These are phyloP conservation scores for Drosophila suboccidentalis DNA, from an alignment of 2,888 invertebrate species.

Conservation along the genomic window DNA sequence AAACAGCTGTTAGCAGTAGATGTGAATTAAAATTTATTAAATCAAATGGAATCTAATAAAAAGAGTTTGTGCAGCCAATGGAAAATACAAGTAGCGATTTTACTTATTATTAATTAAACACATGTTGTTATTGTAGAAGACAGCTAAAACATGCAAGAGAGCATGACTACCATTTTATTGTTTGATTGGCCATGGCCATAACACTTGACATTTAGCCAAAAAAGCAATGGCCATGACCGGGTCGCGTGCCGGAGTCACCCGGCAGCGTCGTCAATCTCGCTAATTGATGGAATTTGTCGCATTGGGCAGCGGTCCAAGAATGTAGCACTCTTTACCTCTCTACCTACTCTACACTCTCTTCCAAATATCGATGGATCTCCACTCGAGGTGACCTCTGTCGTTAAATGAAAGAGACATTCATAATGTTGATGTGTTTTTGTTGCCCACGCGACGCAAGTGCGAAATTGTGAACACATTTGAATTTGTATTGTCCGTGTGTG, in stretches of 20 bases:
- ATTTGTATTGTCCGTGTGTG: conserved; percentile 62
- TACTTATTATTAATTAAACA: not conserved
- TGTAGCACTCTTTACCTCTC: conserved; percentile 1
- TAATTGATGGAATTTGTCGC: conserved; percentile 55
- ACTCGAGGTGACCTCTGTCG: conserved; percentile 37
- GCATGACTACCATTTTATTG: not conserved
- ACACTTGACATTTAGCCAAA: conserved; percentile 65
- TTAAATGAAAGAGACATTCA: conserved; percentile 51
- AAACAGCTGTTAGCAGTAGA: not conserved
- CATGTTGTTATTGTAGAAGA: not conserved
- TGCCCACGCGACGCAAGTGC: conserved; percentile 68
- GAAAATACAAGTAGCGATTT: not conserved
- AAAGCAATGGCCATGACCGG: conserved; percentile 46
- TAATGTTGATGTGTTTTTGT: conserved; percentile 31
- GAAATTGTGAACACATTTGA: conserved; percentile 73
- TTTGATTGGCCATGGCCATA: conserved; percentile 38
- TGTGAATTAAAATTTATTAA: not conserved
- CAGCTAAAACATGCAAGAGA: not conserved
- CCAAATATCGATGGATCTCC: conserved; percentile 1
- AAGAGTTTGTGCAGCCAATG: not conserved
- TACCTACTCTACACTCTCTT: conserved; percentile 3
- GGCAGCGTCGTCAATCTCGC: conserved; percentile 5
- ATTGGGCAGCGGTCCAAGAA: conserved; percentile 29
- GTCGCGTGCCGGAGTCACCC: conserved; percentile 1
- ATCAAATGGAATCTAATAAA: not conserved